Conservation (phyloP, 2,797 vertebrate species). For the Myiotriccus ornatus region DNA sequence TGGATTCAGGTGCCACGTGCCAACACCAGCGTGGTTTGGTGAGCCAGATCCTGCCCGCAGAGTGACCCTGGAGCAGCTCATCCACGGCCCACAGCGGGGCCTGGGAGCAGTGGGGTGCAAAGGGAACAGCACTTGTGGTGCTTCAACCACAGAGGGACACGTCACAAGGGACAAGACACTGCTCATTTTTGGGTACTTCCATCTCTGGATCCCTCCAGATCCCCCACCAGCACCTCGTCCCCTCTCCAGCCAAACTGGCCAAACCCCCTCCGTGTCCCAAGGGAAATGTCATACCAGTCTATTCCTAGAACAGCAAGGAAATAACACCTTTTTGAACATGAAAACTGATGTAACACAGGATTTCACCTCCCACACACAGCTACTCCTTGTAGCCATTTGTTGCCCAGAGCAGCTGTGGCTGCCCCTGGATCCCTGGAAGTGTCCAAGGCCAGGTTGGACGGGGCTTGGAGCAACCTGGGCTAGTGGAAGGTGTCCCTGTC, state of each 20-base stretch:
- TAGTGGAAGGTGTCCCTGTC: neutral
- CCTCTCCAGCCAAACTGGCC: neutral
- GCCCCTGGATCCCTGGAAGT: neutral
- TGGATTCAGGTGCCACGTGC: neutral
- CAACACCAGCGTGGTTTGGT: rapidly evolving
- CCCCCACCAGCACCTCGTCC: neutral
- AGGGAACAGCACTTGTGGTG: neutral
- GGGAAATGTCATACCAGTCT: neutral
- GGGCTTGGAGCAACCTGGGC: neutral
- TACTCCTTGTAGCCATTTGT: rapidly evolving
- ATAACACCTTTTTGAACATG: rapidly evolving
- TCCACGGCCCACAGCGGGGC: neutral
- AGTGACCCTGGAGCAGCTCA: neutral
- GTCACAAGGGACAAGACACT: neutral
- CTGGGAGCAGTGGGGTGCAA: neutral
- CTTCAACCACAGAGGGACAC: neutral
- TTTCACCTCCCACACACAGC: rapidly evolving
- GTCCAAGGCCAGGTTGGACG: neutral
- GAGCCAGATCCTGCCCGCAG: neutral
- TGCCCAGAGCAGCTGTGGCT: neutral
- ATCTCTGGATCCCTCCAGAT: neutral
- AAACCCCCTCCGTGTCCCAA: neutral
- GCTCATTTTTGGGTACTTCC: neutral
- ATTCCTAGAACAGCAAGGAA: neutral
- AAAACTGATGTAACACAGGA: neutral